These are phyloP conservation scores for Thera britannica DNA, from an alignment of 2,888 invertebrate species.

Conservation along the genomic window DNA sequence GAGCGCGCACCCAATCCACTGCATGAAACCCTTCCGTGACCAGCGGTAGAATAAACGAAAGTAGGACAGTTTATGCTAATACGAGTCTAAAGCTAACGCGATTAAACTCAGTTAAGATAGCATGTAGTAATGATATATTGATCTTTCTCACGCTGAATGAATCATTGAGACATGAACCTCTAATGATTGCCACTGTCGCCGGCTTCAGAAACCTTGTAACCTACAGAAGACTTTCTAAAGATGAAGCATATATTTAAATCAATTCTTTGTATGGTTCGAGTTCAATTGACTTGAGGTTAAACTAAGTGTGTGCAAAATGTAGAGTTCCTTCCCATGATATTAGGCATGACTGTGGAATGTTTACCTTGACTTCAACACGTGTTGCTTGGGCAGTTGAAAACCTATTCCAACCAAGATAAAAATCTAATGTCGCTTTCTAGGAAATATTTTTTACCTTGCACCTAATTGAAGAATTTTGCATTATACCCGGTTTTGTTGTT, in stretches of 20 bases:
- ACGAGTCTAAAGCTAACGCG: neutral
- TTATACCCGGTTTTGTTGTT: neutral
- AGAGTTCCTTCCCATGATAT: neutral
- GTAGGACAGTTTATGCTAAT: neutral
- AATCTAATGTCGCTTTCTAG: neutral
- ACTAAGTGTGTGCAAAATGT: neutral
- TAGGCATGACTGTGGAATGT: too few species aligned
- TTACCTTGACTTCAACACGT: neutral
- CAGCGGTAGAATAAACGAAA: neutral
- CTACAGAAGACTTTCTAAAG: too few species aligned
- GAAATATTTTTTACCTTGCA: neutral
- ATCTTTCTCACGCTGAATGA: neutral
- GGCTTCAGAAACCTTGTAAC: neutral
- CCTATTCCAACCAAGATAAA: neutral
- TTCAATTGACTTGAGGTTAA: neutral
- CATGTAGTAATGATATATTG: neutral
- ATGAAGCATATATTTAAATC: neutral
- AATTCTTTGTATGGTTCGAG: neutral
- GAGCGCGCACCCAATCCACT: slow-evolving; percentile 25
- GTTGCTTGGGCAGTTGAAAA: neutral
- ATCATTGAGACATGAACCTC: neutral
- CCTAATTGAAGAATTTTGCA: neutral
- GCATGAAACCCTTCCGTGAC: slow-evolving; percentile 20
- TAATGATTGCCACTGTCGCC: neutral
- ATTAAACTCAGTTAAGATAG: neutral